Base-by-base conservation (phyloP, 2,888 invertebrate genomes). In the Polydrusus cervinus region DNA sequence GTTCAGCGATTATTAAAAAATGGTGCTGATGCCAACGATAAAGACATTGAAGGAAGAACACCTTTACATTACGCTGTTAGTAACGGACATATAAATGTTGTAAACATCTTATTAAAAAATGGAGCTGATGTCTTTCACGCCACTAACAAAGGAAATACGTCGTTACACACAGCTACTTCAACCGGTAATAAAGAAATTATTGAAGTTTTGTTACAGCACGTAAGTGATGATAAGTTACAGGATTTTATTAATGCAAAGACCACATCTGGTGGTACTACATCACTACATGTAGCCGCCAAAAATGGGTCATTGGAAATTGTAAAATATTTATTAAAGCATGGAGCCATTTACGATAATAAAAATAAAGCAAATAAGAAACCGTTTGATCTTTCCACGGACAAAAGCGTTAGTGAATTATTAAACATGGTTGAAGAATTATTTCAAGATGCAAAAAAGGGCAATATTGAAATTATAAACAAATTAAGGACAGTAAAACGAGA, bases 31-130 rank as follows among this genome's bases (percentile, higher is more conserved):
- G 99, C 99, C 66, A 99, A 99, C 88, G 98, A 99, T 14, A 98
- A 98, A 85, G 99, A 98, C 86, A 97, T 96, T 73, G 98, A 98
- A 86, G 98, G 98, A 73, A 98, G 98, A 98, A 99, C 99, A 43
- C 99, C 99, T 5, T 89, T 99, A 70, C 99, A 99, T 85, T 99
- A 99, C 89, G 99, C 99, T 0, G 94, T 93, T 2, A 93, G 93
- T 76, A 99, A 99, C 88, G 99, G 99, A 87, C 99, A 99, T 89
- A 90, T 98, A 65, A 93, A 96, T 0, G 98, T 99, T 97, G 98
- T 98, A 68, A 93, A 95, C 85, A 97, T 98, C 88, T 91, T 99
- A 83, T 98, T 99, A 66, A 98, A 99, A 86, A 93, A 93, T 87
- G 99, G 99, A 72, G 99, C 99, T 64, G 43, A 65, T 49, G 49